These are phyloP conservation scores for Thomomys bottae DNA, from an alignment of 2,113 vertebrate genomes.

Conservation along the genomic window DNA sequence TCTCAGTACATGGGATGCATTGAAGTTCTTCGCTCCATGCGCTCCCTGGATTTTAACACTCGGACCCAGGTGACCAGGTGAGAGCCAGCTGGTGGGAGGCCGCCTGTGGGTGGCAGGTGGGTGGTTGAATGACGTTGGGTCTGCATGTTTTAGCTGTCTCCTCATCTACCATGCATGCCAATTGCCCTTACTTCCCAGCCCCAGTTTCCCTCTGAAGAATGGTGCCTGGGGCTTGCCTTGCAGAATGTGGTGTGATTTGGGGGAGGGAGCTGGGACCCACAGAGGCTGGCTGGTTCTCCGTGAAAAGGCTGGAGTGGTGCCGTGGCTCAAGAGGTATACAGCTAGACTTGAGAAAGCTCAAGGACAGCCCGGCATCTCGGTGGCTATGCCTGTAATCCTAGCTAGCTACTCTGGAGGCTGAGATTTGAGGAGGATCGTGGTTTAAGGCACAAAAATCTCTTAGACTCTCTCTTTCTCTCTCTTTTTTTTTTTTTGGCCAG, in stretches of 20 bases:
- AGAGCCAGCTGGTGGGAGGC: background rate
- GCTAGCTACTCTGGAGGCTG: too few species aligned
- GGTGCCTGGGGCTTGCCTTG: background rate
- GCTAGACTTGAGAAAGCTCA: too few species aligned
- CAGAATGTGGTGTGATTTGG: background rate
- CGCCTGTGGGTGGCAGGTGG: background rate
- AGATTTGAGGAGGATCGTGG: too few species aligned
- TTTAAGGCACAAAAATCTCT: too few species aligned
- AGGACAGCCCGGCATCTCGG: too few species aligned
- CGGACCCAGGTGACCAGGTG: constrained; percentile 98
- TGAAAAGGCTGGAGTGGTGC: background rate
- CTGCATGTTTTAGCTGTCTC: background rate
- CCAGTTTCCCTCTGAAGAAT: background rate
- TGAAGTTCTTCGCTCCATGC: constrained; percentile 96
- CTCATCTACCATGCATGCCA: too few species aligned
- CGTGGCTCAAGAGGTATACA: too few species aligned
- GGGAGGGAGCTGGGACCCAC: background rate
- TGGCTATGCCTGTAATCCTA: too few species aligned
- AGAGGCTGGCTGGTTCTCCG: background rate
- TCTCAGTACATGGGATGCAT: constrained; percentile 98
- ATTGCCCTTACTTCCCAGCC: background rate
- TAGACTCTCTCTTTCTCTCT: too few species aligned
- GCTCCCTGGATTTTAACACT: constrained; percentile 96
- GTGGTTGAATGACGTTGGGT: background rate
- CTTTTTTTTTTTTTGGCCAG: too few species aligned